Evolutionary conservation across 2,888 invertebrate genomes (phyloP).

Genomic region (Taphrorychus bicolor): DNA sequence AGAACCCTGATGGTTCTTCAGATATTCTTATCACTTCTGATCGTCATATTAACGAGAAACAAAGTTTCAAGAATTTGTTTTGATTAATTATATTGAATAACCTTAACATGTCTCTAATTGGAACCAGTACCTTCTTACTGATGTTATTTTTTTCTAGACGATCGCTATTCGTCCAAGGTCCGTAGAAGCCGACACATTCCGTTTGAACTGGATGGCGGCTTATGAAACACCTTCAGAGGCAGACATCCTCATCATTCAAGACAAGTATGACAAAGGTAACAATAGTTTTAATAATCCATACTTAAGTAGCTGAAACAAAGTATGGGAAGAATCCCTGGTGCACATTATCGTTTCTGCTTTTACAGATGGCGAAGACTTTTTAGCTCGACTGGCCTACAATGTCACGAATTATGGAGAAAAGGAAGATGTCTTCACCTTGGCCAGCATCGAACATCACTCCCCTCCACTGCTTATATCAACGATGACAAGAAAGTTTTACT

Average conservation of each 20-base stretch:
- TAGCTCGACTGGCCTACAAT: conserved; percentile 47
- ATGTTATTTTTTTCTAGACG: neutral
- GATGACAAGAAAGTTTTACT: conserved; percentile 53
- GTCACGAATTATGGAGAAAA: conserved; percentile 47
- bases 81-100: too few species aligned
- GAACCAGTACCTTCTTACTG: too few species aligned
- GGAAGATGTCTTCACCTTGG: conserved; percentile 51
- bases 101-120: too few species aligned
- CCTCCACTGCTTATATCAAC: conserved; percentile 52
- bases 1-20: too few species aligned
- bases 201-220: conserved; percentile 12
- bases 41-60: too few species aligned
- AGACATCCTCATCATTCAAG: conserved; percentile 47
- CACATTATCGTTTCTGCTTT: too few species aligned
- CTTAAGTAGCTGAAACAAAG: too few species aligned
- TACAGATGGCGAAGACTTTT: conserved; percentile 37
- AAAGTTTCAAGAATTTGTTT: too few species aligned
- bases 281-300: too few species aligned
- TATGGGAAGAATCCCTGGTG: too few species aligned
- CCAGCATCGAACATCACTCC: conserved; percentile 39
- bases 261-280: conserved; percentile 37
- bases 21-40: too few species aligned
- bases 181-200: neutral
- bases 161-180: too few species aligned
- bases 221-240: conserved; percentile 50